Conservation (phyloP, 2,113 vertebrate genomes). For the Rana temporaria region DNA sequence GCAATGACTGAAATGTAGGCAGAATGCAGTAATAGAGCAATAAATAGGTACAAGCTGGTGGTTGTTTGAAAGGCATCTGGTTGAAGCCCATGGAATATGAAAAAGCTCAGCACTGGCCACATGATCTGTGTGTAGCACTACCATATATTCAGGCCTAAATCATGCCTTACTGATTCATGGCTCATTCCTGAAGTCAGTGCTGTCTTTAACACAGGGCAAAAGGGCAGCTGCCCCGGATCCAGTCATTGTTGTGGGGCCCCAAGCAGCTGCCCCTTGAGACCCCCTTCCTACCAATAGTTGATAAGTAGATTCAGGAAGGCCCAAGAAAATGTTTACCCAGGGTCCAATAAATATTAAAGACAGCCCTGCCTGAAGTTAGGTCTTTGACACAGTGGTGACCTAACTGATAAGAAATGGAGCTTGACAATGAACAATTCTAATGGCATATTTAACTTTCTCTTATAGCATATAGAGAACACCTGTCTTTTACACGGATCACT, state of each 20-base stretch:
- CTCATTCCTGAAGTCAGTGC: conserved; percentile 47
- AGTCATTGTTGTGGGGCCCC: no score
- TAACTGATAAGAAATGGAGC: neutral
- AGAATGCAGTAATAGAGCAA: neutral
- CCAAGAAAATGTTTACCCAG: no score
- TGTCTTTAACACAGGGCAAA: no score
- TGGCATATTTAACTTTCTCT: no score
- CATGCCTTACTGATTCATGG: conserved; percentile 59
- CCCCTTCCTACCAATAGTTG: no score
- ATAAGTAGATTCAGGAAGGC: no score
- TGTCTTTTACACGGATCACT: no score
- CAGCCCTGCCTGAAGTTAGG: no score
- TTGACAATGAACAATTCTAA: neutral
- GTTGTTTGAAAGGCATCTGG: neutral
- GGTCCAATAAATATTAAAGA: no score
- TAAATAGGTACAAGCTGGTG: neutral
- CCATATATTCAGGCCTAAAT: conserved; percentile 28
- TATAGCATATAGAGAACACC: no score
- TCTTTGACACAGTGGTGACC: neutral
- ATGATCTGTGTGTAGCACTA: conserved; percentile 55
- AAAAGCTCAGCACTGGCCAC: neutral
- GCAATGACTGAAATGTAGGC: neutral
- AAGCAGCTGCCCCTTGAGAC: no score
- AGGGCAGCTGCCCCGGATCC: no score
- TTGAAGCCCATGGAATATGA: neutral